These are phyloP conservation scores for Andrena dorsata DNA, from an alignment of 2,888 invertebrate genomes.

Conservation along the genomic window DNA sequence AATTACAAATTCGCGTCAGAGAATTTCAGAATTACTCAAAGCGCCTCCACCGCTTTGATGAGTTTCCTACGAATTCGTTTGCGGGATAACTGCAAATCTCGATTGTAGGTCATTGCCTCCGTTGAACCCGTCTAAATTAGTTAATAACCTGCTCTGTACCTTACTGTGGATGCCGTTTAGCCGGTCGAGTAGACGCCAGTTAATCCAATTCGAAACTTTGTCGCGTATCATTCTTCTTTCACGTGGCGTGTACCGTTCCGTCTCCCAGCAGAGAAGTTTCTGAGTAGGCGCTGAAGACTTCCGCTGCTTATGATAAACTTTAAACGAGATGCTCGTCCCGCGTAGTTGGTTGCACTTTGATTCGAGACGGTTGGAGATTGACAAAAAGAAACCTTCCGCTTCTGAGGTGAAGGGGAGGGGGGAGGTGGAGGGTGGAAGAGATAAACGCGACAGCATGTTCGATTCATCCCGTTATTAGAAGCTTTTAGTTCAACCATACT, in stretches of 20 bases:
- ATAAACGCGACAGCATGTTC: not conserved
- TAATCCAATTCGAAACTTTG: conserved; percentile 55
- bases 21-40: not conserved
- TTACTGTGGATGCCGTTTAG: conserved; percentile 20
- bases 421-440: too few species aligned
- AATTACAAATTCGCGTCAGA: not conserved
- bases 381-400: not conserved
- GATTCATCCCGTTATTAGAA: too few species aligned
- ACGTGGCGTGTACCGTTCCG: conserved; percentile 29
- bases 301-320: conserved; percentile 52
- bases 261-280: conserved; percentile 40
- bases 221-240: conserved; percentile 47
- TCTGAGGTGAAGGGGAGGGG: too few species aligned
- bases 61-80: too few species aligned
- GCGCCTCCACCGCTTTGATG: not conserved
- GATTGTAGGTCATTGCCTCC: too few species aligned
- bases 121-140: not conserved
- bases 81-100: too few species aligned
- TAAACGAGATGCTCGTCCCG: conserved; percentile 54
- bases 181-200: conserved; percentile 34
- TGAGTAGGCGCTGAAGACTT: conserved; percentile 47
- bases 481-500: too few species aligned
- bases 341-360: conserved; percentile 5
- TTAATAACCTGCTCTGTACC: not conserved
- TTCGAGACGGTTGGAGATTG: conserved; percentile 7